Evolutionary conservation across 2,797 vertebrate species (phyloP), one percentile per base, ranked within the genome.

Genomic region (Lacerta viridis): DNA sequence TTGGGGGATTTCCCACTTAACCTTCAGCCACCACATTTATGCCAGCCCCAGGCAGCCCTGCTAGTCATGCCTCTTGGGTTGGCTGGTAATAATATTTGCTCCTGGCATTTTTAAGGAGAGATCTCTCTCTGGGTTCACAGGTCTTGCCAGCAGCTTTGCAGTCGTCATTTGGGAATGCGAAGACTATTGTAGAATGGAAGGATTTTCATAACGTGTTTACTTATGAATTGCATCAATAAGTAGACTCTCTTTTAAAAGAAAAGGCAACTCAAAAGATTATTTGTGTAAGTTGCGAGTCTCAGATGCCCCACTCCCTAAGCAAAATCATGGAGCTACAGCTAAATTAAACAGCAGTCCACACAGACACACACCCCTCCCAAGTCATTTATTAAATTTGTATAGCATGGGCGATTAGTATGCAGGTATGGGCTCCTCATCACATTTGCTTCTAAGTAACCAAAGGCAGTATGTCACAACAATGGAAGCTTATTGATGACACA

Each of bases 401-500:
- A 29, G 0, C 92, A 59, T 39, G 5, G 17, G 39, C 55, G 89
- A 85, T 91, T 84, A 85, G 81, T 88, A 77, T 2, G 1, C 91
- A 83, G 77, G n/a, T 90, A 33, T 89, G 79, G 50, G 80, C 87
- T 66, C 92, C 94, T 90, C 90, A 91, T 94, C 87, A 93, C 0
- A 83, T 94, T 86, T 43, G 41, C 89, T 92, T 87, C 81, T 84
- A 81, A 79, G 1, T 25, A 92, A 82, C 80, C 78, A 86, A 91
- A 94, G 84, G 91, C 93, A 93, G 59, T 89, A 95, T 95, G 92
- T 94, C 93, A 90, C 92, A 95, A 93, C 90, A 91, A 0, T 1
- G 92, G 85, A 87, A 39, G 36, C 80, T 91, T 95, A 94, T 95
- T 92, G 96, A 96, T 95, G 93, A 91, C 91, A 93, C 17, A 3